Evolutionary conservation across 30 jellyfish, hydroid and myxozoan species (phyloP), one percentile per base, ranked within the genome.

Genomic region (Hydractinia symbiolongicarpus): DNA sequence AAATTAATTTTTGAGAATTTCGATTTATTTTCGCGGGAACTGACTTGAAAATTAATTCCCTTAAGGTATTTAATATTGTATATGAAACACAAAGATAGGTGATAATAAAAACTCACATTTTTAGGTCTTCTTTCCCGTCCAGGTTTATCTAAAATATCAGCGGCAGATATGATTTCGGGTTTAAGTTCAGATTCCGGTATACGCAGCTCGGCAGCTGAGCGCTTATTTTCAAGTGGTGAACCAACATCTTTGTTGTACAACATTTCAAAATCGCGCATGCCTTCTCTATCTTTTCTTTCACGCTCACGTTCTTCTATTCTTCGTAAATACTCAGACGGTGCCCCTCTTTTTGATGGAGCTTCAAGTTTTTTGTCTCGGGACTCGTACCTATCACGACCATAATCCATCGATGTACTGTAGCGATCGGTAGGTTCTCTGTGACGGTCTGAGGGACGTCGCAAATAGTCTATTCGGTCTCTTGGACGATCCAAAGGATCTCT

Each of bases 51-150:
- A 30, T 30, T 30, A 2, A 30, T 30, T 30, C 44, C 44, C 44
- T 30, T 0, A 30, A 30, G 44, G 44, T 77, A 11, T 77, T 77
- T 15, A 61, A 16, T 53, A 77, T 9, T 55, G 0, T 1, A 55
- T 77, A 14, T 19, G 58, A 1, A 54, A 50, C 9, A 15, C n/a
- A 56, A 4, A 57, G 7, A 17, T 11, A 56, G 16, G 4, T 62
- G 67, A 79, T 66, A 49, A 74, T 8, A 57, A n/a, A 21, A 16
- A 74, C 87, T 60, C 72, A 93, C 98, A 80, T 84, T 91, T 60
- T 78, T 83, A 15, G 98, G 98, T 69, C 98, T 84, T 49, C 81
- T 53, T 10, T 72, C 85, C 20, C 98, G 72, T 21, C 95, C 98
- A 4, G 98, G 98, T 71, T 70, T 64, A 61, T 93, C 98, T 13